Evolutionary conservation across 2,888 invertebrate species (phyloP).

Genomic region (Latheticus oryzae): DNA sequence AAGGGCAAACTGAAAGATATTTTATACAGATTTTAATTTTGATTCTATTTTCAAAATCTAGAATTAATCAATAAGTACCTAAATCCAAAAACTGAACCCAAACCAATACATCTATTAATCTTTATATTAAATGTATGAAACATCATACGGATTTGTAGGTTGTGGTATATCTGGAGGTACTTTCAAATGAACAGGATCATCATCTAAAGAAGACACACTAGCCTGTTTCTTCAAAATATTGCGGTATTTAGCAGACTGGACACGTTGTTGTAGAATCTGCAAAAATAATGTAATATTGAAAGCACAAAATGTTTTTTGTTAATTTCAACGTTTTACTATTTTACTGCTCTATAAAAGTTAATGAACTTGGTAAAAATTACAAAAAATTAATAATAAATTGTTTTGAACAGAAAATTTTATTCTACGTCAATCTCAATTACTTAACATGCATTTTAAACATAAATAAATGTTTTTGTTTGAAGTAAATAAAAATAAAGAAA

Average conservation of each 20-base stretch:
- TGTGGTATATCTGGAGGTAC: slow-evolving; percentile 50
- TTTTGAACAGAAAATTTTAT: not conserved
- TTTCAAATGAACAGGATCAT: slow-evolving; percentile 50
- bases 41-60: no score
- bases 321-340: no score
- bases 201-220: slow-evolving; percentile 48
- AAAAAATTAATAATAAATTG: not conserved
- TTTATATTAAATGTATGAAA: slow-evolving; percentile 40
- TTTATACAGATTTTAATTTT: no score
- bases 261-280: slow-evolving; percentile 59
- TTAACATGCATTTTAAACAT: not conserved
- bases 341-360: not conserved
- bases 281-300: no score
- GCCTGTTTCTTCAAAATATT: slow-evolving; percentile 53
- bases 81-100: slow-evolving; percentile 23
- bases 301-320: no score
- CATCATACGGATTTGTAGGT: slow-evolving; percentile 45
- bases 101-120: not conserved
- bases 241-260: slow-evolving; percentile 59
- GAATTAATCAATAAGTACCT: no score
- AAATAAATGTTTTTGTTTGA: not conserved
- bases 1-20: no score
- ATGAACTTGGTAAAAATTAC: not conserved
- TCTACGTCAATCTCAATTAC: not conserved
- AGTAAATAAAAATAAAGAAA: not conserved